phyloP scores from a whole-genome alignment of 2,888 invertebrate genomes.

The Trichopria drosophilae region DNA sequence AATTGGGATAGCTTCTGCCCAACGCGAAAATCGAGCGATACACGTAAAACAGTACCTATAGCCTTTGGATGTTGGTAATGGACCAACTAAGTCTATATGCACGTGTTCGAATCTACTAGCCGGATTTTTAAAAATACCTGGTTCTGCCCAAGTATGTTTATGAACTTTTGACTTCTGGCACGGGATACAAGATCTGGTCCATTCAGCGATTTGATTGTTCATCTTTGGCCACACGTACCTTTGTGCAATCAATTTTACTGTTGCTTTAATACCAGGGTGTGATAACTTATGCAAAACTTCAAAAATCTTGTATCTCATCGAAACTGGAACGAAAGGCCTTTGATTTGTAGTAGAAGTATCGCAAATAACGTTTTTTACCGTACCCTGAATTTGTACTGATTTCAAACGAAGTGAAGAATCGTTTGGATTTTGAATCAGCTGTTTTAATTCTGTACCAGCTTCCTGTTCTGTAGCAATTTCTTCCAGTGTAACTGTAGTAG shows the following conservation, averaged over 20 bases:
- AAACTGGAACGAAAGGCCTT: too few relatives aligned
- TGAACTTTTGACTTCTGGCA: conserved; percentile 50
- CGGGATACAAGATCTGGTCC: conserved; percentile 43
- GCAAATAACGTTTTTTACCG: too few relatives aligned
- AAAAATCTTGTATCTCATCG: too few relatives aligned
- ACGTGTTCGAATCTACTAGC: conserved; percentile 44
- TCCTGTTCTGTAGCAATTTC: too few relatives aligned
- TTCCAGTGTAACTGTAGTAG: too few relatives aligned
- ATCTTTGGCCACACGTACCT: conserved; percentile 53
- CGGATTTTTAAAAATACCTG: conserved; percentile 37
- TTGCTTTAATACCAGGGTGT: conserved; percentile 36
- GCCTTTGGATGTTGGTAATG: conserved; percentile 20
- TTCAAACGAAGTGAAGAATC: too few relatives aligned
- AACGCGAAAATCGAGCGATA: conserved; percentile 42
- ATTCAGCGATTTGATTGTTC: conserved; percentile 44
- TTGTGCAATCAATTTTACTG: conserved; percentile 41
- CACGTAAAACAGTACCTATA: conserved; percentile 49
- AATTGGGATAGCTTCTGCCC: too few relatives aligned
- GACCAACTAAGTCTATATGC: conserved; percentile 49
- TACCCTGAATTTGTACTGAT: too few relatives aligned
- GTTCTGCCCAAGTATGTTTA: conserved; percentile 43
- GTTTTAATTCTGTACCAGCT: too few relatives aligned
- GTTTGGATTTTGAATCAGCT: too few relatives aligned
- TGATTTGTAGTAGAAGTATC: too few relatives aligned
- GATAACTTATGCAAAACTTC: too few relatives aligned